Evolutionary conservation across 2,888 invertebrate genomes (phyloP).

Genomic region (Dryococelus australis): DNA sequence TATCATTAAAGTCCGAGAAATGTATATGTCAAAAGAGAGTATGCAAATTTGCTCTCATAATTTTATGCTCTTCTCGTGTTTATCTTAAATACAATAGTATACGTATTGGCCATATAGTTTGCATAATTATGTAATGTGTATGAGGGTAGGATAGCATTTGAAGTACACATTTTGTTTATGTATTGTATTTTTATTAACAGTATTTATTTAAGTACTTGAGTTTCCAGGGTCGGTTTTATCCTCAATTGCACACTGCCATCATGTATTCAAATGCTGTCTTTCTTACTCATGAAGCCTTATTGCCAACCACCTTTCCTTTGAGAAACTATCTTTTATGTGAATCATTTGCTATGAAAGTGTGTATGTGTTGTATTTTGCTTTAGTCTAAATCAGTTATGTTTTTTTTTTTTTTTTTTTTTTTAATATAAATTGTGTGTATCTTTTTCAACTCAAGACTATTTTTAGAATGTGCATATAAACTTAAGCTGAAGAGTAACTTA

Average conservation of each 20-base stretch:
- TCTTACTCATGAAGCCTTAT: neutral
- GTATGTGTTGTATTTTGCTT: slow-evolving; percentile 18
- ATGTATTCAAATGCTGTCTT: neutral
- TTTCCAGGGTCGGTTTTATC: neutral
- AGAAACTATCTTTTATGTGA: slow-evolving; percentile 5
- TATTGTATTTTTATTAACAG: slow-evolving; percentile 10
- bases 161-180: neutral
- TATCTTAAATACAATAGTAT: slow-evolving; percentile 6
- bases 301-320: slow-evolving; percentile 16
- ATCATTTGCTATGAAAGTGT: neutral
- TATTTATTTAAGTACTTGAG: slow-evolving; percentile 16
- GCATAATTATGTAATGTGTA: neutral
- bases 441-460: slow-evolving; percentile 37
- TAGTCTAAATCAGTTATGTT: neutral
- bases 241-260: slow-evolving; percentile 16
- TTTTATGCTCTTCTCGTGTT: neutral
- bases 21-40: neutral
- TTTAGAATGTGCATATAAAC: slow-evolving; percentile 31
- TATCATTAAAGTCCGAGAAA: slow-evolving; percentile 1
- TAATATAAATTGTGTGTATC: slow-evolving; percentile 39
- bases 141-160: slow-evolving; percentile 2
- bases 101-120: neutral
- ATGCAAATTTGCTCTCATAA: neutral
- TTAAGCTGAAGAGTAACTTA: neutral
- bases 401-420: slow-evolving; percentile 21